Base-by-base conservation (phyloP, 2,888 invertebrate species). In the Hypselothyrea guttata region DNA sequence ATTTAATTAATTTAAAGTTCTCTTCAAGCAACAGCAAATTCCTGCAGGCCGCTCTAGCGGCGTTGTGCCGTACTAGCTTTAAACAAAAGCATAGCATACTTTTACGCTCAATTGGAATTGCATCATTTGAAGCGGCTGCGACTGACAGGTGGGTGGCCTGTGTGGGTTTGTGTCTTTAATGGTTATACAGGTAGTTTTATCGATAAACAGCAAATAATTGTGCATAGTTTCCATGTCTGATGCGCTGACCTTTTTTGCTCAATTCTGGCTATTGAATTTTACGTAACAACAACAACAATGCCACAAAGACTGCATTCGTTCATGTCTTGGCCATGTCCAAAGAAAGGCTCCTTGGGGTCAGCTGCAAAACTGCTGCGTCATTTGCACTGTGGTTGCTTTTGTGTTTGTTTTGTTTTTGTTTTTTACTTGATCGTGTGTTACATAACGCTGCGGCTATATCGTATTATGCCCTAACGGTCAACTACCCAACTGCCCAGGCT, bases 201-300 rank as follows among this genome's bases (percentile, higher is more conserved):
- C 75, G 76, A 82, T 77, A 62, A 35, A 3, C 2, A 31, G 5
- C 59, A 61, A 71, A 5, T 22, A 22, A 22, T 22, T 22, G 22
- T 22, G 22, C 22, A 22, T 22, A 22, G 22, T 22, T 22, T 66
- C 55, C 45, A 55, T 46, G 67, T 48, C 45, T 56, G 62, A 62
- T 63, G 53, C 62, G 58, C 41, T 78, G 75, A 71, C 75, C 78
- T 82, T 77, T 60, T 53, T 16, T 12, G 22, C 22, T 52, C 54
- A 47, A 42, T 52, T 33, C 13, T 35, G 4, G 15, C 22, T 2
- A 51, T 47, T 57, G 16, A 49, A 31, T 11, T 63, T 75, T 75
- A 59, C 54, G 53, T 61, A 78, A 78, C 7, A 18, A 34, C 30
- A 42, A 27, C 28, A 56, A 54, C 35, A 42, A 51, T 15, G 41